These are phyloP conservation scores for Ammospiza nelsoni DNA, from an alignment of 2,113 vertebrate genomes.

Conservation along the genomic window DNA sequence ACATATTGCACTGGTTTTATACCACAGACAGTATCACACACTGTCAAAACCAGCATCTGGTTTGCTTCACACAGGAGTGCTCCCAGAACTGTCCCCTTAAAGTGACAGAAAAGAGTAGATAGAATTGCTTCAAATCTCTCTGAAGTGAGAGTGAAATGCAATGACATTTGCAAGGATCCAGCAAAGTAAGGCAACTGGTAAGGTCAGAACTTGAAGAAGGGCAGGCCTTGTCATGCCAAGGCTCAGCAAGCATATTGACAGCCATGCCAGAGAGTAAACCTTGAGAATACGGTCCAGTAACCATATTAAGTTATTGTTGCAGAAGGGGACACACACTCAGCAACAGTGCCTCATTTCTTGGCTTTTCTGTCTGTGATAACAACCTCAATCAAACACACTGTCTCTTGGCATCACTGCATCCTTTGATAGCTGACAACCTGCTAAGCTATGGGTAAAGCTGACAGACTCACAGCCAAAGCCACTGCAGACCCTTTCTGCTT, in stretches of 20 bases:
- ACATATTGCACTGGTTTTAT: neutral
- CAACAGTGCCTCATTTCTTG: neutral
- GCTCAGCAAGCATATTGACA: neutral
- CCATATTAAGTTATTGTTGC: neutral
- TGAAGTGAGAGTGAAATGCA: conserved; percentile 24
- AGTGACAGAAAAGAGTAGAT: neutral
- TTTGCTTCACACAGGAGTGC: neutral
- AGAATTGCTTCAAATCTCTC: neutral
- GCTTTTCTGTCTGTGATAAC: neutral
- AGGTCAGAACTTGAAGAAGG: conserved; percentile 12
- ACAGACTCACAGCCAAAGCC: neutral
- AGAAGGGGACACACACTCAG: neutral
- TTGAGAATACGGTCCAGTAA: neutral
- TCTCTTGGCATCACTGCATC: neutral
- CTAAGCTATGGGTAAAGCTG: neutral
- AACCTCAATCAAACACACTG: neutral
- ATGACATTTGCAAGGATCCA: neutral
- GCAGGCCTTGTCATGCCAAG: neutral
- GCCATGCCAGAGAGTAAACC: neutral
- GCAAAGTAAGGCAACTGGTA: neutral
- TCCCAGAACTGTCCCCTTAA: neutral
- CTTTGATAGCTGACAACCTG: neutral
- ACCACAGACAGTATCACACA: neutral
- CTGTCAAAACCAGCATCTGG: conserved; percentile 30
- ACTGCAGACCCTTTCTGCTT: neutral